Conservation (phyloP, 2,797 vertebrate genomes). For the Syndactyla subalaris region DNA sequence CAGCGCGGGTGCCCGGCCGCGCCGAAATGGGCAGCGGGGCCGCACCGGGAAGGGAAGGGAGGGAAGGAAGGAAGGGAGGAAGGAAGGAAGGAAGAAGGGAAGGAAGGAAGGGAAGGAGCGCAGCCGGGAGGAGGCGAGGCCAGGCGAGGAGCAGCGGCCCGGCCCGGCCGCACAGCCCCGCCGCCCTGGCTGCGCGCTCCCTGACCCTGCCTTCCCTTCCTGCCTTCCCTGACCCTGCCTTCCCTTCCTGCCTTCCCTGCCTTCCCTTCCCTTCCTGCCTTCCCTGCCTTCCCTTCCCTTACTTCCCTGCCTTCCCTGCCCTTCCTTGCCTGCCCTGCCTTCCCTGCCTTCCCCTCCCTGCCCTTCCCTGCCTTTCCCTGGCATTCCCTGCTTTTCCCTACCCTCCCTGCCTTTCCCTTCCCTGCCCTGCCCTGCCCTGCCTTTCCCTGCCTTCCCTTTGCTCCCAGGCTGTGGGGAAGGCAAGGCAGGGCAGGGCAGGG, state of each 20-base stretch:
- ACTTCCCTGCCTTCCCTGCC: too few species aligned
- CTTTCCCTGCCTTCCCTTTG: not conserved
- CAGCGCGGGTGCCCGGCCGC: slow-evolving; percentile 73
- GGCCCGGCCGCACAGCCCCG: not conserved
- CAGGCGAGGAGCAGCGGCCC: not conserved
- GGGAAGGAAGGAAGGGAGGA: not conserved
- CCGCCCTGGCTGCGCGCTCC: not conserved
- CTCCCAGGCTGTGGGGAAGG: not conserved
- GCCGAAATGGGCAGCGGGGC: slow-evolving; percentile 43
- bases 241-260: too few species aligned
- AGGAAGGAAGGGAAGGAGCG: not conserved
- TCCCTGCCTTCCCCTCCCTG: not conserved
- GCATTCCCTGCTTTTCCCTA: not conserved
- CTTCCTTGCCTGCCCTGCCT: too few species aligned
- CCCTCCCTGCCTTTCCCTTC: too few species aligned
- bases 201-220: too few species aligned
- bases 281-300: too few species aligned
- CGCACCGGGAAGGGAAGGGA: not conserved
- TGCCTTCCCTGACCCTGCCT: too few species aligned
- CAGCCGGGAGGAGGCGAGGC: slow-evolving; percentile 30
- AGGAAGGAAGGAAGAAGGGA: not conserved
- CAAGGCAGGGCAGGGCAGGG: not conserved
- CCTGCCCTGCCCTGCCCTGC: not conserved
- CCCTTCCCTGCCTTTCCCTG: not conserved
- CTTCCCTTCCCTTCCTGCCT: too few species aligned